phyloP scores from a whole-genome alignment of 2,888 invertebrate species.

The Orthosia cruda region DNA sequence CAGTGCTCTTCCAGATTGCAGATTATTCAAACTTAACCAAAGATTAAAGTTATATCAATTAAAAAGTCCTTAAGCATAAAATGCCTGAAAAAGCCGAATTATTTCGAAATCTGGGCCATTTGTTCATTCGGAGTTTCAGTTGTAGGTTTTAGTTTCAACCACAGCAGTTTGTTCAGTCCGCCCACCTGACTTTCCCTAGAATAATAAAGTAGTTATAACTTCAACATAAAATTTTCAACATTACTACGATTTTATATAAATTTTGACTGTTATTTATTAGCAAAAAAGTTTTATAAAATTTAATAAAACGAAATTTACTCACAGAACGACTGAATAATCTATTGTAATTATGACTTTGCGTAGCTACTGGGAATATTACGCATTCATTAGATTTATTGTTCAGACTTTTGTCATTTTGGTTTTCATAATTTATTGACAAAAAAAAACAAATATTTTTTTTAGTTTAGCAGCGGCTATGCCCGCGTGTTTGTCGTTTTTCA shows the following conservation, averaged over 20 bases:
- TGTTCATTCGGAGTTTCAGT: constrained; percentile 29
- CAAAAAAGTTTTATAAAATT: not conserved
- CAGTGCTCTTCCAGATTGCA: not conserved
- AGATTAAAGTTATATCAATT: constrained; percentile 1
- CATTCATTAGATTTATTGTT: not conserved
- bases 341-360: too few relatives aligned
- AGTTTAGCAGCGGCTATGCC: too few relatives aligned
- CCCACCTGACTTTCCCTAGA: constrained; percentile 28
- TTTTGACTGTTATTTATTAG: not conserved
- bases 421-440: too few relatives aligned
- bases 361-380: not conserved
- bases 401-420: not conserved
- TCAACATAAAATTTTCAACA: constrained; percentile 21
- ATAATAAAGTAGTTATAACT: constrained; percentile 44
- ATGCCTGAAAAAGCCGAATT: constrained; percentile 2
- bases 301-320: not conserved
- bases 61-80: not conserved
- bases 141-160: constrained; percentile 45
- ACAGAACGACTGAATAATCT: too few relatives aligned
- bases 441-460: too few relatives aligned
- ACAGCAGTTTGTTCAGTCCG: constrained; percentile 22
- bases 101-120: constrained; percentile 23
- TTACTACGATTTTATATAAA: not conserved
- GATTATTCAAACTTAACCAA: not conserved
- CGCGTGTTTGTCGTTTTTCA: too few relatives aligned